A percentile compares a stretch with the other conserved stretches of the same genome.
Conservation (phyloP, 2,888 invertebrate genomes). For the Prosapia bicincta region DNA sequence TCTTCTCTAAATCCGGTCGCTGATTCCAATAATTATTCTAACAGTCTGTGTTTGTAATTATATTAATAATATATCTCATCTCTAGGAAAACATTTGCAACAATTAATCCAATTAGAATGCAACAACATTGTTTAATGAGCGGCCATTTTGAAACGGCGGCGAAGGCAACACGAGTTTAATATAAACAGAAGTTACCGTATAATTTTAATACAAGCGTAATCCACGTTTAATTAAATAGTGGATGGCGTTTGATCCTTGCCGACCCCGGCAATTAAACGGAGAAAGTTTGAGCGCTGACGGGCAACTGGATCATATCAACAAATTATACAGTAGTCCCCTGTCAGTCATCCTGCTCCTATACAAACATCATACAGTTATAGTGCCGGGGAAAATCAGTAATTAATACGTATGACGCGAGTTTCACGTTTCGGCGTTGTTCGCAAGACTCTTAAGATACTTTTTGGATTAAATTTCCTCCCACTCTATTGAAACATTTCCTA, state of each 20-base stretch:
- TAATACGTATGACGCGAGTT: too few relatives aligned
- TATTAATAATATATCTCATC: conserved; percentile 7
- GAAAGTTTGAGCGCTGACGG: neutral
- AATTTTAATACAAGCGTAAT: neutral
- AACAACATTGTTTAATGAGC: neutral
- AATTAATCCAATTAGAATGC: conserved; percentile 17
- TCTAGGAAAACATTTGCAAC: conserved; percentile 10
- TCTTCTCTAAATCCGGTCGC: neutral
- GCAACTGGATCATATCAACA: neutral
- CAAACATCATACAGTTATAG: too few relatives aligned
- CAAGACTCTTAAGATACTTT: too few relatives aligned
- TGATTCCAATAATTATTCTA: neutral
- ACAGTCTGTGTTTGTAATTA: conserved; percentile 19
- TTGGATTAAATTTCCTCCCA: too few relatives aligned
- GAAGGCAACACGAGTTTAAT: neutral
- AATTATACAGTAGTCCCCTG: neutral
- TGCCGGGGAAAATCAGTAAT: too few relatives aligned
- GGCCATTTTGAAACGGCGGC: conserved; percentile 14
- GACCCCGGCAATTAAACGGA: neutral
- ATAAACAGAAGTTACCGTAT: neutral
- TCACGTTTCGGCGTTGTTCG: too few relatives aligned
- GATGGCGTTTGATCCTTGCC: neutral
- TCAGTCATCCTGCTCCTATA: too few relatives aligned
- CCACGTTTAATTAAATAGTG: neutral
- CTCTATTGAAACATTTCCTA: too few relatives aligned